phyloP scores from a whole-genome alignment of 2,888 invertebrate genomes.

The Norana najaformis region DNA sequence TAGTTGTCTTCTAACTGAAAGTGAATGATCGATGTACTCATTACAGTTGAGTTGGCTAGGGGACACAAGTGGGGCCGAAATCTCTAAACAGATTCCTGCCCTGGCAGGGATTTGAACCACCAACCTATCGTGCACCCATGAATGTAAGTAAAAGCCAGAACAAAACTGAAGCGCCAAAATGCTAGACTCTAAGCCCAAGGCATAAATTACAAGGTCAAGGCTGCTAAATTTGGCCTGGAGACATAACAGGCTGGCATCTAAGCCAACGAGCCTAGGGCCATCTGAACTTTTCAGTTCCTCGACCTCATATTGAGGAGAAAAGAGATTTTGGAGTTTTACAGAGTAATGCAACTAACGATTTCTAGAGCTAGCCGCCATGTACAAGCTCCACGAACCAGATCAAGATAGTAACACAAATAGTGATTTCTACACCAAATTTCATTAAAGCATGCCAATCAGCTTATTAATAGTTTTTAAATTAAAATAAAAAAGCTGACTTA shows the following conservation, averaged over 20 bases:
- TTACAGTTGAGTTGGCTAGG: too few species aligned
- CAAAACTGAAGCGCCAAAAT: neutral
- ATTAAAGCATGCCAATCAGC: neutral
- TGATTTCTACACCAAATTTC: neutral
- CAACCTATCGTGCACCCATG: too few species aligned
- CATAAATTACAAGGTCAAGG: neutral
- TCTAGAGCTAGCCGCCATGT: neutral
- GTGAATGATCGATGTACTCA: too few species aligned
- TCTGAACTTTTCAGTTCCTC: neutral
- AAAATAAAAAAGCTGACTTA: neutral
- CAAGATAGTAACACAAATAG: neutral
- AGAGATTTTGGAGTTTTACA: neutral
- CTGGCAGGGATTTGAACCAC: too few species aligned
- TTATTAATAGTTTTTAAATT: neutral
- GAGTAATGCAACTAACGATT: neutral
- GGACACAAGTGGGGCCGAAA: too few species aligned
- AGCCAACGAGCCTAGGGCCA: neutral
- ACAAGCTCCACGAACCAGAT: neutral
- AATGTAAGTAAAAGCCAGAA: neutral
- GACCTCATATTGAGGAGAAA: neutral
- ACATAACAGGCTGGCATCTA: neutral
- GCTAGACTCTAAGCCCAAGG: neutral
- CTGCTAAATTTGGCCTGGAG: neutral
- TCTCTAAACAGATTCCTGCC: too few species aligned
- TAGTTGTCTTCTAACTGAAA: too few species aligned